Base-by-base conservation (phyloP, 2,888 invertebrate genomes). In the Ophioninae sp. region DNA sequence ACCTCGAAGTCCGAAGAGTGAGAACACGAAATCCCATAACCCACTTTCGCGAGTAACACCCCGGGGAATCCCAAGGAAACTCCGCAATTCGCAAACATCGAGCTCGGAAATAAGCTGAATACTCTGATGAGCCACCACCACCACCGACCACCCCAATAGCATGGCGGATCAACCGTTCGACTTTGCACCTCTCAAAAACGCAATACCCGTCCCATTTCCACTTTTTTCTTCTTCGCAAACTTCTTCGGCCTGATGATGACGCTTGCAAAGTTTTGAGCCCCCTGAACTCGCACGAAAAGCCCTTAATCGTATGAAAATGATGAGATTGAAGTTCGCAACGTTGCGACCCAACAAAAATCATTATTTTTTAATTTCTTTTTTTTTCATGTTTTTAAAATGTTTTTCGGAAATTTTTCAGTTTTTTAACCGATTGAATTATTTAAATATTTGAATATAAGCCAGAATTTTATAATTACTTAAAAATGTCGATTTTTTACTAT, bases 21-120 rank as follows among this genome's bases (percentile, higher is more conserved):
- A 73, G 63, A 72, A 59, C 67, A 72, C 69, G 79, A 79, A 84
- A 84, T 81, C 78, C 75, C 67, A 79, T 81, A 84, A 81, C 78
- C 83, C 81, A 83, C 78, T 81, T 81, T 83, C 23, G 64, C 23
- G 74, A 83, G 78, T 78, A 77, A 69, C 77, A 64, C 44, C 69
- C 68, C 6, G 69, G 73, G 68, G 82, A n/a, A 59, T n/a, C 20
- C 69, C 20, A 41, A 30, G 2, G 22, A 71, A 41, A 41, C 39
- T 30, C 39, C 13, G 39, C 37, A 58, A 76, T 23, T 51, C 39
- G 37, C 63, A 71, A 51, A 64, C 64, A 64, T 64, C 64, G 20
- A 20, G 68, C 30, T 44, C 44, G 30, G n/a, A 61, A 41, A 68
- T 41, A 68, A 76, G 67, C 56, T 56, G 37, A 23, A 64, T 44